These are phyloP conservation scores for Patella pellucida DNA, from an alignment of 2,888 invertebrate genomes.

Conservation along the genomic window DNA sequence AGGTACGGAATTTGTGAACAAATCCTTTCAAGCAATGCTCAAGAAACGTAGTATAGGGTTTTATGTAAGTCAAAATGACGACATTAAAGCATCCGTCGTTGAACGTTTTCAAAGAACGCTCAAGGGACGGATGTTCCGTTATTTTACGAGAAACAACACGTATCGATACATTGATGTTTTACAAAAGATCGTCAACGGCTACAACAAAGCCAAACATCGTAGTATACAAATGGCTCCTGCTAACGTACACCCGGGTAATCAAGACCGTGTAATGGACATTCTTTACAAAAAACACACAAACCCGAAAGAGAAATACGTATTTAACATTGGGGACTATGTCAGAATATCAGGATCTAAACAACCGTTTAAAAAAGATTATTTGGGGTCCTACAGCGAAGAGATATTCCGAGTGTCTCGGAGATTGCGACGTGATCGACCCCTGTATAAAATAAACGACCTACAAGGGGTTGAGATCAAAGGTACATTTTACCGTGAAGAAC, in stretches of 20 bases:
- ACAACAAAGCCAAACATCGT: conserved; percentile 32
- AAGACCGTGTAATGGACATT: neutral
- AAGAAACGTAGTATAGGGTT: conserved; percentile 36
- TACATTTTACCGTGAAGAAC: neutral
- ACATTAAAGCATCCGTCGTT: conserved; percentile 55
- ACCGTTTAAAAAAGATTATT: neutral
- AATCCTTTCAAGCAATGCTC: conserved; percentile 23
- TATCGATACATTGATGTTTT: conserved; percentile 21
- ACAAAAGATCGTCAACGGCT: conserved; percentile 25
- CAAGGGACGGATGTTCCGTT: conserved; percentile 34
- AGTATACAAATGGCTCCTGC: conserved; percentile 29
- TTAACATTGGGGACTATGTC: neutral
- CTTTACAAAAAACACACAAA: neutral
- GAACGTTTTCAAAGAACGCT: conserved; percentile 53
- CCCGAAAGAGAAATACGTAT: neutral
- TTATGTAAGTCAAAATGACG: conserved; percentile 45
- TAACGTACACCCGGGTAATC: conserved; percentile 28
- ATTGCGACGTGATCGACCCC: neutral
- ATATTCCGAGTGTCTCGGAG: neutral
- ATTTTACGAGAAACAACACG: conserved; percentile 24
- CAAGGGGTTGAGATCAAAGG: neutral
- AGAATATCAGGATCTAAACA: neutral
- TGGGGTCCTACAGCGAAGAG: neutral
- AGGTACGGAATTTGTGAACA: conserved; percentile 44
- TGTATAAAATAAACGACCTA: neutral